phyloP scores from a whole-genome alignment of 2,113 vertebrate genomes.

The Furnarius figulus region DNA sequence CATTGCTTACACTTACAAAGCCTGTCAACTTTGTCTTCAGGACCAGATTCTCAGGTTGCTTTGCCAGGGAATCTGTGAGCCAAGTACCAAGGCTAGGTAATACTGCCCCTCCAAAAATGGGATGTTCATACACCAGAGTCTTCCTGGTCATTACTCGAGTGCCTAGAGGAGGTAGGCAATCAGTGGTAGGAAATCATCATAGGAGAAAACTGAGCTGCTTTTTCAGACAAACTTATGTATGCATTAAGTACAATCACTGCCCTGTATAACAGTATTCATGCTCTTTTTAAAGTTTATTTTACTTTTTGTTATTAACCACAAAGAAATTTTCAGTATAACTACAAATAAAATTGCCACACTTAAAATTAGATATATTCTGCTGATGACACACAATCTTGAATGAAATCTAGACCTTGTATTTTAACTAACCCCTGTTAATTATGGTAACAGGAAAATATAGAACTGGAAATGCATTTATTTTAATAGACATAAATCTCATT shows the following conservation, averaged over 20 bases:
- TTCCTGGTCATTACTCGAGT: not conserved
- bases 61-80: not conserved
- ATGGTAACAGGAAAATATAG: not conserved
- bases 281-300: not conserved
- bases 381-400: not conserved
- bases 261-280: not conserved
- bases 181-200: accelerated
- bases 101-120: not conserved
- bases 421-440: not conserved
- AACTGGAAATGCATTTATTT: not conserved
- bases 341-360: not conserved
- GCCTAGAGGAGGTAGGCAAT: not conserved
- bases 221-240: not conserved
- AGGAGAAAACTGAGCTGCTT: not conserved
- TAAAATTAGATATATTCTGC: not conserved
- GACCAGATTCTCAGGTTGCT: not conserved
- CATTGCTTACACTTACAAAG: not conserved
- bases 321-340: not conserved
- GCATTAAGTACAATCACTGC: not conserved
- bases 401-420: not conserved
- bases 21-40: not conserved
- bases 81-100: not conserved
- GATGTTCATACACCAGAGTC: not conserved
- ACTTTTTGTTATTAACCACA: not conserved
- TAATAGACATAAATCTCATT: not conserved